phyloP scores from a whole-genome alignment of 2,888 invertebrate genomes.

The Prenolepis imparis region DNA sequence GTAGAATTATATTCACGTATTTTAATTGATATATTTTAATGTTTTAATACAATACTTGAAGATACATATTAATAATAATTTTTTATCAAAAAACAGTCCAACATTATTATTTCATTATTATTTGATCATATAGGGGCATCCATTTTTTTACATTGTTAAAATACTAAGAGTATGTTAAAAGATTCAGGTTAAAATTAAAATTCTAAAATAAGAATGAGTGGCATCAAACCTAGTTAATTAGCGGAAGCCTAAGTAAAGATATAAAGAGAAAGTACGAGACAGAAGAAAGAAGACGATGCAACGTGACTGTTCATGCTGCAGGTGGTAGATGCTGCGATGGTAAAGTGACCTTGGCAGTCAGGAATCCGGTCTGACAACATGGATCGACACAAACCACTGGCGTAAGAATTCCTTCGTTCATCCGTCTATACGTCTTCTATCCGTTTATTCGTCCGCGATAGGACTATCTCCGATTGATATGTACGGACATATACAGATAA shows the following conservation, averaged over 20 bases:
- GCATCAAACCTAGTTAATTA: conserved; percentile 19
- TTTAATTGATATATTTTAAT: not conserved
- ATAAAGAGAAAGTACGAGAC: not conserved
- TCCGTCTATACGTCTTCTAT: conserved; percentile 38
- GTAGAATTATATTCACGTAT: not conserved
- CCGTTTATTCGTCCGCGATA: conserved; percentile 31
- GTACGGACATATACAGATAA: not conserved
- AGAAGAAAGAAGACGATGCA: conserved; percentile 58
- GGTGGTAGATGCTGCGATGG: conserved; percentile 63
- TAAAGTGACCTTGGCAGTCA: conserved; percentile 82
- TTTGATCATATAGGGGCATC: no score
- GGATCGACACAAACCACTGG: conserved; percentile 80
- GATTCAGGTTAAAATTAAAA: not conserved
- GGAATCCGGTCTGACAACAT: conserved; percentile 83
- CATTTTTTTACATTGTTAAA: not conserved
- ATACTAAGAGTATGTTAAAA: conserved; percentile 1
- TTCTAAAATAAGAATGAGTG: conserved; percentile 15
- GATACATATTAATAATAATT: not conserved
- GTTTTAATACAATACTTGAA: not conserved
- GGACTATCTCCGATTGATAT: not conserved
- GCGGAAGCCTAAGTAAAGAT: not conserved
- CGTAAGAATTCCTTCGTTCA: conserved; percentile 69
- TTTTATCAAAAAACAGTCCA: no score
- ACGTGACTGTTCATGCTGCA: conserved; percentile 58
- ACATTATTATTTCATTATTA: no score